A percentile compares a stretch with the other conserved stretches of the same genome.
Evolutionary conservation across 2,113 vertebrate genomes (phyloP).

Genomic region (Thalassoma bifasciatum): DNA sequence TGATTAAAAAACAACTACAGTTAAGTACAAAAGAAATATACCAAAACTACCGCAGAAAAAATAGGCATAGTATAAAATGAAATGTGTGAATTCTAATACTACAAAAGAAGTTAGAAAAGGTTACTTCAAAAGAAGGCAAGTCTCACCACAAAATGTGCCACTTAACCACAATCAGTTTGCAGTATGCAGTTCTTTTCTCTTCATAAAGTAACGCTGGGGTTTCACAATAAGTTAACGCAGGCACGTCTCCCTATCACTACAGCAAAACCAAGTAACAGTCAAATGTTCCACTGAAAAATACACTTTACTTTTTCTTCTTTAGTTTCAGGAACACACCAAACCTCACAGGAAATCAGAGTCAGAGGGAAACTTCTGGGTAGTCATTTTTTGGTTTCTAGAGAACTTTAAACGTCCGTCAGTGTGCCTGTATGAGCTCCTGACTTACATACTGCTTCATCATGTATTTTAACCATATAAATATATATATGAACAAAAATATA

Average conservation of each 20-base stretch:
- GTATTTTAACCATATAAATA: slow-evolving; percentile 84
- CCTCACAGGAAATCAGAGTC: slow-evolving; percentile 48
- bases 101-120: slow-evolving; percentile 78
- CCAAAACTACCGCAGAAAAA: slow-evolving; percentile 90
- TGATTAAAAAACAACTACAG: slow-evolving; percentile 86
- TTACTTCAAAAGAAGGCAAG: slow-evolving; percentile 81
- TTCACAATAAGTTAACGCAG: slow-evolving; percentile 84
- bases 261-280: slow-evolving; percentile 80
- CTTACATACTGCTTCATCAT: slow-evolving; percentile 68
- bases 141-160: slow-evolving; percentile 85
- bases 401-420: slow-evolving; percentile 79
- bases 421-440: slow-evolving; percentile 70
- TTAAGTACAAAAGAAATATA: slow-evolving; percentile 93
- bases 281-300: slow-evolving; percentile 78
- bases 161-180: slow-evolving; percentile 88
- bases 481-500: slow-evolving; percentile 83
- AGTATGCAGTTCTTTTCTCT: slow-evolving; percentile 85
- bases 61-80: slow-evolving; percentile 83
- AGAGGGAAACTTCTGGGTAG: slow-evolving; percentile 82
- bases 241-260: slow-evolving; percentile 88
- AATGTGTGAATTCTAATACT: slow-evolving; percentile 87
- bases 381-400: slow-evolving; percentile 90
- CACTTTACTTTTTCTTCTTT: slow-evolving; percentile 41
- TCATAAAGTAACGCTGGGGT: slow-evolving; percentile 87
- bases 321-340: slow-evolving; percentile 69